phyloP scores from a whole-genome alignment of 2,888 invertebrate genomes.

The Metopia argyrocephala region DNA sequence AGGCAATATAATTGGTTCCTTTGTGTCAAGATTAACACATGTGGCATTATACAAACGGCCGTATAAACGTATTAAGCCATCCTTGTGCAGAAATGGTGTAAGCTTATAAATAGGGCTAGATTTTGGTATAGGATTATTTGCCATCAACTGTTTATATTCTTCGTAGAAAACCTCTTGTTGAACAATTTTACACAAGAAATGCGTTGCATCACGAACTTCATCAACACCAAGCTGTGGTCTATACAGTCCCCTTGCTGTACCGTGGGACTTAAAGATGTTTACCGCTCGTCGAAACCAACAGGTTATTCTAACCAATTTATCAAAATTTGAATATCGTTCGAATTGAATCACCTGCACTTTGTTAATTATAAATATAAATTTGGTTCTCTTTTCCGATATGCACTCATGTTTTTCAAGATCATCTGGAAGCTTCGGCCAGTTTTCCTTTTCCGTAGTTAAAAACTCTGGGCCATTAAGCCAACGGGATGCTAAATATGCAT shows the following conservation, averaged over 20 bases:
- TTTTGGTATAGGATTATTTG: slow-evolving; percentile 3
- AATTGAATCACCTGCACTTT: slow-evolving; percentile 2
- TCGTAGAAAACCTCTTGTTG: slow-evolving; percentile 1
- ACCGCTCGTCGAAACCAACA: slow-evolving; percentile 31
- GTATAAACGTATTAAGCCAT: slow-evolving; percentile 26
- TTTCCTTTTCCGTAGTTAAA: neutral
- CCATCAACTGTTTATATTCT: slow-evolving; percentile 5
- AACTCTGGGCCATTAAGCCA: slow-evolving; percentile 22
- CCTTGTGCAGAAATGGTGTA: neutral
- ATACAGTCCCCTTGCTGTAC: too few relatives aligned
- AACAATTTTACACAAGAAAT: slow-evolving; percentile 31
- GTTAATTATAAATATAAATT: slow-evolving; percentile 9
- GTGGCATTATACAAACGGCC: slow-evolving; percentile 27
- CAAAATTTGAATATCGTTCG: slow-evolving; percentile 14
- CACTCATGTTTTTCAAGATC: slow-evolving; percentile 14
- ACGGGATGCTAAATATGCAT: neutral
- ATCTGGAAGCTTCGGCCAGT: slow-evolving; percentile 9
- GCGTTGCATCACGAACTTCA: slow-evolving; percentile 10
- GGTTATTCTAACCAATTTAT: slow-evolving; percentile 18
- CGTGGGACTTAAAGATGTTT: slow-evolving; percentile 24
- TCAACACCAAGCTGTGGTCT: neutral
- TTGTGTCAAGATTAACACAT: slow-evolving; percentile 17
- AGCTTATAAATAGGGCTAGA: slow-evolving; percentile 9
- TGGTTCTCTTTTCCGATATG: slow-evolving; percentile 1
- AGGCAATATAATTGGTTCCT: too few relatives aligned